Evolutionary conservation across 2,888 invertebrate genomes (phyloP), one percentile per base, ranked within the genome.

Genomic region (Anthophora plumipes): DNA sequence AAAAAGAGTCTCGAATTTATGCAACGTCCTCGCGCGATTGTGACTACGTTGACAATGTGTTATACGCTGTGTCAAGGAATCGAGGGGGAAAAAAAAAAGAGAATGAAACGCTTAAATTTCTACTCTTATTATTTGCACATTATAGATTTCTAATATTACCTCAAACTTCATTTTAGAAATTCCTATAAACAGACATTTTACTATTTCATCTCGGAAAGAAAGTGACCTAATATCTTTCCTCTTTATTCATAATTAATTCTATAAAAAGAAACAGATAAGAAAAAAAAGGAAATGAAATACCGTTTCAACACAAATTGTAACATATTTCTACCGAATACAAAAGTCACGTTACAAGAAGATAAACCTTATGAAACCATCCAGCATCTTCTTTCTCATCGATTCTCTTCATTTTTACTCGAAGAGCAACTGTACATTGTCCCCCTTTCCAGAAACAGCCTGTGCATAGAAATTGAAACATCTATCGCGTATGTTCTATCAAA

Each of bases 11-110:
- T n/a, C 41, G 43, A 57, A 69, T 57, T 48, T 37, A 64, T 54
- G 22, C 20, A 50, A 46, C 46, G 57, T 57, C 57, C 37, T 48
- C 57, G 46, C 50, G 5, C 25, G 9, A 61, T 61, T 61, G 25
- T 61, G 61, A 48, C 61, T 17, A 46, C 63, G 63, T 63, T 31
- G 48, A 46, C 63, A n/a, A 25, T 50, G 63, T 48, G 48, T 46
- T 25, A 25, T 31, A 31, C 46, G 46, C 11, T 25, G 63, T 11
- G 12, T 12, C 25, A 2, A 25, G 8, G 12, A n/a, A 37, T 14
- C n/a, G 25, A 48, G 17, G 39, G n/a, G 9, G 9, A 52, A 5
- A 31, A 31, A 31, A 31, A 31, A 31, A 31, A 31, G n/a, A n/a
- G n/a, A n/a, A n/a, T 43, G 12, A 17, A 37, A 50, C 9, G n/a